phyloP scores from a whole-genome alignment of 2,113 vertebrate genomes.

The Apistogramma diplotaenia region DNA sequence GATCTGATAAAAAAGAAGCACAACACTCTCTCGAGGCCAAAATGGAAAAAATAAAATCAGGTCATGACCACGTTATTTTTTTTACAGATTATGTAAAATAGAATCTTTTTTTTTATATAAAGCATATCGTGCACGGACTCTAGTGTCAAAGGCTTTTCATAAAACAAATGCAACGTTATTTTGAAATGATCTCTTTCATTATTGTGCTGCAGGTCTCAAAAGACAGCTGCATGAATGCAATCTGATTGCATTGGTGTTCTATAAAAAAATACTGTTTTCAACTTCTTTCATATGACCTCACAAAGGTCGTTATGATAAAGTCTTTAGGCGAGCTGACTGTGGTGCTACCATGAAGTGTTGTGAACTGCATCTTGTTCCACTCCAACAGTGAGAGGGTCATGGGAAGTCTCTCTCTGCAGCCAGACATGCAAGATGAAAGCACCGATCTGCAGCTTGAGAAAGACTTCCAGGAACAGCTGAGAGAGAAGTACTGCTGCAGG shows the following conservation, averaged over 20 bases:
- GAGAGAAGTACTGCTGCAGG: conserved; percentile 57
- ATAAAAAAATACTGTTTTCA: accelerated
- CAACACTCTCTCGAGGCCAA: neutral
- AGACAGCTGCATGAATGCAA: neutral
- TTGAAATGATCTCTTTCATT: accelerated
- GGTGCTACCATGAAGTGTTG: neutral
- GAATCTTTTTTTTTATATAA: neutral
- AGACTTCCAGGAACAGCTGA: conserved; percentile 56
- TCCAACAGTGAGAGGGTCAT: conserved; percentile 70
- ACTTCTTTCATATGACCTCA: neutral
- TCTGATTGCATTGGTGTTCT: neutral
- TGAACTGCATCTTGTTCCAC: neutral
- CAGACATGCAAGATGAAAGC: conserved; percentile 60
- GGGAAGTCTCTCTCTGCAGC: conserved; percentile 64
- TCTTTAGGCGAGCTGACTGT: neutral
- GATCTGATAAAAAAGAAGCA: conserved; percentile 18
- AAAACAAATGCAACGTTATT: neutral
- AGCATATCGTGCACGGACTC: accelerated
- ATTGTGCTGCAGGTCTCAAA: neutral
- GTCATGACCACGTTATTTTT: conserved; percentile 14
- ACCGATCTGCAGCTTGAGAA: conserved; percentile 49
- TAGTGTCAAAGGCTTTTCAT: neutral
- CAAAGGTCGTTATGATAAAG: neutral
- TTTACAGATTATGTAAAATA: conserved; percentile 2
- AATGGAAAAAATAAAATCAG: conserved; percentile 35